phyloP scores from a whole-genome alignment of 2,888 invertebrate genomes.

The Resseliella maxima region DNA sequence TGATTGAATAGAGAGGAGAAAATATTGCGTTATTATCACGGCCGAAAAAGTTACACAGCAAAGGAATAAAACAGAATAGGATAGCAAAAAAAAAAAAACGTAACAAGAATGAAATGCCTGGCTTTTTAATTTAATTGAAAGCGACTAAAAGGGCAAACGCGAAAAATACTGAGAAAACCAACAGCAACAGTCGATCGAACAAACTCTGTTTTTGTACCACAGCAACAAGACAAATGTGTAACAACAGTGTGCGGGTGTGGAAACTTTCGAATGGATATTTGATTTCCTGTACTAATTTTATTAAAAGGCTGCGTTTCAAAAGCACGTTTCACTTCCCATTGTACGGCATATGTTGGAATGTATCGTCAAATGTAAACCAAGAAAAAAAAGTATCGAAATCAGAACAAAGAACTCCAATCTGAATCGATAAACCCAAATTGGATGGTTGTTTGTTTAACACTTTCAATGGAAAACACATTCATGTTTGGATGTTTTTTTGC shows the following conservation, averaged over 20 bases:
- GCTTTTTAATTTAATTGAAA: slow-evolving; percentile 11
- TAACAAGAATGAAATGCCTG: not conserved
- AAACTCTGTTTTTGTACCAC: not conserved
- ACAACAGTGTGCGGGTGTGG: not conserved
- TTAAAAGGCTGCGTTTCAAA: not conserved
- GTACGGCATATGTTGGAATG: not conserved
- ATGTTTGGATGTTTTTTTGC: not conserved
- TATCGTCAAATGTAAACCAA: not conserved
- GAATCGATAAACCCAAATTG: not conserved
- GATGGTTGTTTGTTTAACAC: not conserved
- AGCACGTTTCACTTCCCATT: not conserved
- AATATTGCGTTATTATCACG: not conserved
- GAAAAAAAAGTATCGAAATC: not conserved
- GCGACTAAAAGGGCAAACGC: not conserved
- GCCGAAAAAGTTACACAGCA: not conserved
- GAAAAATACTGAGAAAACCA: not conserved
- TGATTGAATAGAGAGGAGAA: not conserved
- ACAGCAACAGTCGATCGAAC: not conserved
- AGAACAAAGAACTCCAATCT: not conserved
- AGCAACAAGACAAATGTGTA: not conserved
- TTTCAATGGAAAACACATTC: not conserved
- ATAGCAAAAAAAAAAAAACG: not conserved
- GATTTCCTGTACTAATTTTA: slow-evolving; percentile 11
- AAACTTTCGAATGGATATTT: not conserved
- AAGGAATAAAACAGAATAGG: not conserved